Evolutionary conservation across 2,113 vertebrate species (phyloP), one percentile per base, ranked within the genome.

Genomic region (Antennarius striatus): DNA sequence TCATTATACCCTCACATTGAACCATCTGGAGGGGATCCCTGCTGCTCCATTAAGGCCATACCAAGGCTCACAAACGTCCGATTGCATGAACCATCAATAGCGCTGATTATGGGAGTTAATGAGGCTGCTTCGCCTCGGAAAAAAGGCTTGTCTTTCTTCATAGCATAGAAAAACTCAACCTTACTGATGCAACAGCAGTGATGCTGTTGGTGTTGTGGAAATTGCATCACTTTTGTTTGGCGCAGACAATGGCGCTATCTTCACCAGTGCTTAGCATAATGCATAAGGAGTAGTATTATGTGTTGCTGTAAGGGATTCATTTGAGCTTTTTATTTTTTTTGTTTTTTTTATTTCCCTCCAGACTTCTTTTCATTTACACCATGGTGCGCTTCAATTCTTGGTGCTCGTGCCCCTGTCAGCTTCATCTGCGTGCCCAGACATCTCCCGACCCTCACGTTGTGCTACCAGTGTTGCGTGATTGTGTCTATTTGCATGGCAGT

Each of bases 51-150:
- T 85, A 82, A 79, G 63, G 49, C 72, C 69, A 48, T 55, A 59
- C 50, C 14, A 55, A 64, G 81, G 50, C 76, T 72, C 72, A 75
- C 79, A 79, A 79, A 65, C 54, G 73, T 29, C 73, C 69, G 77
- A 84, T 83, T 84, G 75, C 74, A 55, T 60, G 70, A 63, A 66
- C 76, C 80, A 73, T 83, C 78, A 84, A 80, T 82, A 71, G 80
- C 70, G 10, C 62, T 76, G 81, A 87, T 86, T 88, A 86, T 68
- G 49, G 47, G 70, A 82, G 81, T 86, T 91, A 88, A 91, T 88
- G 79, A 82, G 69, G 56, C 13, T 52, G 58, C 81, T 51, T 55
- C 60, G 63, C 48, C 32, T 36, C 49, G 66, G 71, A 16, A 76
- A 43, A 72, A 68, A 64, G 4, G 10, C 62, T 28, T 28, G 14